phyloP scores from a whole-genome alignment of 2,797 vertebrate species.

The Girardinus metallicus region DNA sequence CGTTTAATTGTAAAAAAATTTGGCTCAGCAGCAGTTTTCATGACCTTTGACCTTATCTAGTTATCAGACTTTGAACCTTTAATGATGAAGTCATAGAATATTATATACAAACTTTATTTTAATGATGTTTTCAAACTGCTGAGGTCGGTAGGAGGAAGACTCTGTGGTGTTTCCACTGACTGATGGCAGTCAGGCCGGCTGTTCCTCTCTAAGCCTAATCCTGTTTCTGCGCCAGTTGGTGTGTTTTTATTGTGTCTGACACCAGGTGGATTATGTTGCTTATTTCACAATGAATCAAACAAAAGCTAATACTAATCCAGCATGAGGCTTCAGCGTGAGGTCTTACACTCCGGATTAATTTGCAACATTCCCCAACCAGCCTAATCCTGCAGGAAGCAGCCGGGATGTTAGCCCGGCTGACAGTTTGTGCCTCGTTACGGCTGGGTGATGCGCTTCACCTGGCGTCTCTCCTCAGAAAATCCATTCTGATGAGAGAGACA shows the following conservation, averaged over 20 bases:
- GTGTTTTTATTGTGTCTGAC: constrained; percentile 79
- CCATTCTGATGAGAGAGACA: constrained; percentile 70
- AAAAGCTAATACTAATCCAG: constrained; percentile 79
- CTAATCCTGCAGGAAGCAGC: constrained; percentile 80
- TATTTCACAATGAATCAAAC: constrained; percentile 77
- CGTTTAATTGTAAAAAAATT: neutral
- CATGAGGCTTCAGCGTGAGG: constrained; percentile 73
- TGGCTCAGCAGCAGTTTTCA: neutral
- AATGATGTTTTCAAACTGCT: constrained; percentile 29
- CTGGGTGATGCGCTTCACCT: constrained; percentile 72
- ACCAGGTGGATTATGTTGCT: constrained; percentile 78
- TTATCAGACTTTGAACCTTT: neutral
- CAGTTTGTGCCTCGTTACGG: constrained; percentile 75
- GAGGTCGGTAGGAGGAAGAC: constrained; percentile 33
- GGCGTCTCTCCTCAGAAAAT: constrained; percentile 62
- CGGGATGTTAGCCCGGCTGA: constrained; percentile 72
- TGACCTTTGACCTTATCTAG: neutral
- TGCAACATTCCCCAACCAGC: constrained; percentile 72
- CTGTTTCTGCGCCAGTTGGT: constrained; percentile 66
- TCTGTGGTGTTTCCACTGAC: constrained; percentile 56
- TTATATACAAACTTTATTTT: neutral
- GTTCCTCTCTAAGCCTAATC: constrained; percentile 60
- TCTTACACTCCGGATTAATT: constrained; percentile 78
- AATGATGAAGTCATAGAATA: no score
- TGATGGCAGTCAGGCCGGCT: constrained; percentile 50